phyloP scores from a whole-genome alignment of 30 jellyfish, hydroid and myxozoan genomes.

The Nemopilema nomurai region DNA sequence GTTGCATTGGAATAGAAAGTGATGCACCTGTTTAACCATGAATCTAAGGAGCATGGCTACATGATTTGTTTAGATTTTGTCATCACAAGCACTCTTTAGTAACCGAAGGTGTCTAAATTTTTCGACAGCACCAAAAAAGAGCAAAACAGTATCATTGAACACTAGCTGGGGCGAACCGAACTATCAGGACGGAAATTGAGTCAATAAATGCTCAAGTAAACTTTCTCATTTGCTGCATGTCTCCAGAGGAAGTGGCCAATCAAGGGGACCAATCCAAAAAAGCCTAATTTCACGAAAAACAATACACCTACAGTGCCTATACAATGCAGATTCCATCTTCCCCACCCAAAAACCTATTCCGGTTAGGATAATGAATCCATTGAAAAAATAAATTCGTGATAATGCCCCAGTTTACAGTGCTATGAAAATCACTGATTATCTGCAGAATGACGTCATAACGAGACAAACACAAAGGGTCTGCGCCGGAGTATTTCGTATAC shows the following conservation, averaged over 20 bases:
- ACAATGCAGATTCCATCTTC: not conserved
- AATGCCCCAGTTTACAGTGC: not conserved
- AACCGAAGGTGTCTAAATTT: too few species aligned
- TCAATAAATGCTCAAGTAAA: not conserved
- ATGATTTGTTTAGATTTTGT: too few species aligned
- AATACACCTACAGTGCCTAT: not conserved
- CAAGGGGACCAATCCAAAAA: not conserved
- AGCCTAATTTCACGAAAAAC: not conserved
- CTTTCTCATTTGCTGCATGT: not conserved
- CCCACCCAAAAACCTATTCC: not conserved
- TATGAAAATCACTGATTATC: not conserved
- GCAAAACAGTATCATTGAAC: too few species aligned
- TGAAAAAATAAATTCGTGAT: not conserved
- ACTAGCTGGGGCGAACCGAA: not conserved
- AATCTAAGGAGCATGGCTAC: too few species aligned
- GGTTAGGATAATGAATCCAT: not conserved
- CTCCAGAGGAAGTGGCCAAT: not conserved
- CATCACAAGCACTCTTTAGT: too few species aligned
- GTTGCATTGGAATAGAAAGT: too few species aligned
- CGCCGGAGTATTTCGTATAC: not conserved
- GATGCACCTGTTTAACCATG: too few species aligned
- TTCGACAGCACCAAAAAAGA: too few species aligned
- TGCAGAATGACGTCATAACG: slow-evolving; percentile 29
- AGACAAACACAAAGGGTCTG: slow-evolving; percentile 33
- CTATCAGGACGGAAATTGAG: not conserved